Base-by-base conservation (phyloP, 2,113 vertebrate genomes). In the human region DNA sequence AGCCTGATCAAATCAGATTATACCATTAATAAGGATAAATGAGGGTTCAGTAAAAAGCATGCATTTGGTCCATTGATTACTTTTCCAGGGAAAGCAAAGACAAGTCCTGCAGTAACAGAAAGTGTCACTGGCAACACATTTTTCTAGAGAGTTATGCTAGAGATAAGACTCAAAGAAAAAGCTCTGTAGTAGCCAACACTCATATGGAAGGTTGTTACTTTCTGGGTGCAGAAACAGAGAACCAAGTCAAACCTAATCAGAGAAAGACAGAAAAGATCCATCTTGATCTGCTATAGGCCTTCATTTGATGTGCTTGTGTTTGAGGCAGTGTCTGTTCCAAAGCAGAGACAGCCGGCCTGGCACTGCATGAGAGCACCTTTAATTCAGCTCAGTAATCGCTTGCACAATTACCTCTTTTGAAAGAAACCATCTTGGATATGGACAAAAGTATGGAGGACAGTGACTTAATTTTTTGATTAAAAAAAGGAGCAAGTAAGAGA, bases 401-500 rank as follows among this genome's bases (percentile, higher is more conserved):
- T 98, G 97, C 95, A 95, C 97, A 98, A 97, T 98, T 98, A 98
- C 97, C 93, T 91, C 86, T 97, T 86, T 91, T 95, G 97, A 98
- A 98, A 96, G 97, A 98, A 98, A 98, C 97, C 98, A 96, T 98
- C 98, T 98, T 98, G 94, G 98, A 95, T 79, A 84, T 64, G 88
- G 97, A 98, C 97, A 98, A 98, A 98, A 98, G 87, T 97, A 97
- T 93, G 96, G 94, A 97, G 88, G 97, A 92, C 93, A 97, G 97
- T 92, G 98, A 98, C 97, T 99, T 98, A 94, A 97, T 98, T 98
- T 98, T 98, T 98, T 99, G 22, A 96, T 94, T 98, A 27, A 98
- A 98, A 98, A 98, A 98, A 83, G 76, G 57, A 89, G 38, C 23
- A 79, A 94, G 78, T 0, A 22, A 86, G 87, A 89, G 84, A 95